phyloP scores from a whole-genome alignment of 2,797 vertebrate species.

The Hybognathus amarus region DNA sequence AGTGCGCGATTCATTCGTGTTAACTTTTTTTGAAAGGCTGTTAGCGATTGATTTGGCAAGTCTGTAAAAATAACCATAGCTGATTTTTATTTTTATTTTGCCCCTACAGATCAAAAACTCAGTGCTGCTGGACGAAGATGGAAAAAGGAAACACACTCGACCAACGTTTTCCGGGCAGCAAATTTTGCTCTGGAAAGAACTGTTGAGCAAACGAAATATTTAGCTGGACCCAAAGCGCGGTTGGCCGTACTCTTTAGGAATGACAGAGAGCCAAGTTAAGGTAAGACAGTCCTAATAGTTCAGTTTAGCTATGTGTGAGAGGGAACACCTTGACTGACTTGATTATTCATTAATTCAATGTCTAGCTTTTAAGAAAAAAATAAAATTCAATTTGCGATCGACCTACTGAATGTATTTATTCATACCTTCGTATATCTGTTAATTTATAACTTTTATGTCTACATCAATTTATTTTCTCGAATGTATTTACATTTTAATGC shows the following conservation, averaged over 20 bases:
- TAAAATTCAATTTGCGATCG: background rate
- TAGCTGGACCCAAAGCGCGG: conserved; percentile 90
- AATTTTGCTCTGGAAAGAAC: conserved; percentile 97
- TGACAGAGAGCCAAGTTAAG: conserved; percentile 99
- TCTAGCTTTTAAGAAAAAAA: background rate
- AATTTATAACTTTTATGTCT: background rate
- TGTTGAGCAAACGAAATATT: conserved; percentile 97
- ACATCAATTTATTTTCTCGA: background rate
- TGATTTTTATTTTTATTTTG: background rate
- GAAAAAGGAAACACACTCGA: conserved; percentile 94
- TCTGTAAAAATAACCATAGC: background rate
- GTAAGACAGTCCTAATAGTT: conserved; percentile 73
- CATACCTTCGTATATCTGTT: background rate
- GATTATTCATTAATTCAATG: background rate
- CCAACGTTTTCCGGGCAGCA: conserved; percentile 98
- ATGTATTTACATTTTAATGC: background rate
- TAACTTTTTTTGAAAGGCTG: background rate
- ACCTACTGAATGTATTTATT: background rate
- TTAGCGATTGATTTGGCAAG: background rate
- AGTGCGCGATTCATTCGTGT: conserved; percentile 71
- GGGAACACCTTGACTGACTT: too few species aligned
- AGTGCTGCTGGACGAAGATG: conserved; percentile 93
- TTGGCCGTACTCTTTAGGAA: conserved; percentile 94
- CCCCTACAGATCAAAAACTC: conserved; percentile 88
- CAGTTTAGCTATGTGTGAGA: background rate